Conservation (phyloP, 2,797 vertebrate genomes). For the Saxicola maurus region DNA sequence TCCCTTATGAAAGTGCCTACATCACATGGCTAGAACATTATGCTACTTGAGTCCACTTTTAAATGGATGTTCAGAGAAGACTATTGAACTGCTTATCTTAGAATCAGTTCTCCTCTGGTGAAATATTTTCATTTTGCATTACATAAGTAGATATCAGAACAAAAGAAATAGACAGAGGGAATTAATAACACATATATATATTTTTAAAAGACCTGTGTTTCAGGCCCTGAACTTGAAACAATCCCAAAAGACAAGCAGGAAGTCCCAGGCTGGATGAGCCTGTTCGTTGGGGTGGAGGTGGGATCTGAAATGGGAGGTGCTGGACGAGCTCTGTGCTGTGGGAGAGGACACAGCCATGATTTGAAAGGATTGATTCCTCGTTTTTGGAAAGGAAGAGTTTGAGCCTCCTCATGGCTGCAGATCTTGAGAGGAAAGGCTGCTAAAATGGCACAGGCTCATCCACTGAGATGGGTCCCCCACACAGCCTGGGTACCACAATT, state of each 20-base stretch:
- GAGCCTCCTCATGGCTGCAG: background rate
- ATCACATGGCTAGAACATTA: background rate
- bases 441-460: background rate
- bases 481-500: background rate
- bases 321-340: background rate
- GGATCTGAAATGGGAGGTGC: background rate
- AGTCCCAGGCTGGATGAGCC: background rate
- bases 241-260: background rate
- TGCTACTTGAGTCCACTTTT: background rate
- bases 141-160: background rate
- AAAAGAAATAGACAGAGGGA: background rate
- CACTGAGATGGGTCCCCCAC: accelerated
- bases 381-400: background rate
- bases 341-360: background rate
- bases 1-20: background rate
- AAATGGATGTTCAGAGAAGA: background rate
- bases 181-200: background rate
- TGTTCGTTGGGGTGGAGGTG: background rate
- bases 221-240: background rate
- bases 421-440: background rate
- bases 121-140: background rate
- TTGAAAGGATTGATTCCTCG: background rate
- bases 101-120: background rate
- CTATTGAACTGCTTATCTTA: background rate
- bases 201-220: background rate